Percentiles rank a stretch among this genome's conserved stretches.
Evolutionary conservation across 2,888 invertebrate species (phyloP).

Genomic region (Sinodicranocentrus sp.): DNA sequence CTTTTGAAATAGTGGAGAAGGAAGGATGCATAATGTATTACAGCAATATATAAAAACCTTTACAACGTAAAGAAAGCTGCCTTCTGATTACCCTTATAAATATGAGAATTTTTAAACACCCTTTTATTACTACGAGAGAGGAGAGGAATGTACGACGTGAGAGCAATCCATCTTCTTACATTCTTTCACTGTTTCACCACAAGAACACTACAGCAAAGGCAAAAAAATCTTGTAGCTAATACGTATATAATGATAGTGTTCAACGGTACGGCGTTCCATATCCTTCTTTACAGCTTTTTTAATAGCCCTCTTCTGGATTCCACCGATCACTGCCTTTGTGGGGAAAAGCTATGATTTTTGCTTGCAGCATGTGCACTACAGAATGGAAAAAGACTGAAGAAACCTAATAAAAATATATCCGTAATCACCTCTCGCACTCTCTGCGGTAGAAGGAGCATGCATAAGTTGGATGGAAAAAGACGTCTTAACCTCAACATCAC

Average conservation of each 20-base stretch:
- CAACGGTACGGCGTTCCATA: slow-evolving; percentile 11
- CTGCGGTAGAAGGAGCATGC: background rate
- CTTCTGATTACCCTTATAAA: slow-evolving; percentile 18
- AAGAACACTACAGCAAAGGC: background rate
- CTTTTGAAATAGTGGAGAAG: slow-evolving; percentile 8
- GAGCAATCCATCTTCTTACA: slow-evolving; percentile 72
- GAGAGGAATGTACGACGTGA: slow-evolving; percentile 57
- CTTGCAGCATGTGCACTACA: background rate
- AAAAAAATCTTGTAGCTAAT: background rate
- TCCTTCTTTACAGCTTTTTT: slow-evolving; percentile 20
- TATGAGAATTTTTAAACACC: slow-evolving; percentile 36
- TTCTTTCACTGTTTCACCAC: slow-evolving; percentile 23
- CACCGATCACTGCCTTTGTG: background rate
- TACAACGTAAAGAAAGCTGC: too few species aligned
- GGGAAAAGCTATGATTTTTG: slow-evolving; percentile 10
- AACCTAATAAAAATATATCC: slow-evolving; percentile 53
- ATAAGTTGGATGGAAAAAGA: background rate
- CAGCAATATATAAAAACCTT: too few species aligned
- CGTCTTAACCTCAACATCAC: background rate
- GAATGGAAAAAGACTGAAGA: slow-evolving; percentile 4
- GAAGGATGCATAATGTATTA: background rate
- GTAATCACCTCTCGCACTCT: too few species aligned
- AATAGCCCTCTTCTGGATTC: background rate
- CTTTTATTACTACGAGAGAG: slow-evolving; percentile 19
- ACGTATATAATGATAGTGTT: slow-evolving; percentile 28